These are phyloP conservation scores for Polyploca ridens DNA, from an alignment of 2,888 invertebrate genomes.

Conservation along the genomic window DNA sequence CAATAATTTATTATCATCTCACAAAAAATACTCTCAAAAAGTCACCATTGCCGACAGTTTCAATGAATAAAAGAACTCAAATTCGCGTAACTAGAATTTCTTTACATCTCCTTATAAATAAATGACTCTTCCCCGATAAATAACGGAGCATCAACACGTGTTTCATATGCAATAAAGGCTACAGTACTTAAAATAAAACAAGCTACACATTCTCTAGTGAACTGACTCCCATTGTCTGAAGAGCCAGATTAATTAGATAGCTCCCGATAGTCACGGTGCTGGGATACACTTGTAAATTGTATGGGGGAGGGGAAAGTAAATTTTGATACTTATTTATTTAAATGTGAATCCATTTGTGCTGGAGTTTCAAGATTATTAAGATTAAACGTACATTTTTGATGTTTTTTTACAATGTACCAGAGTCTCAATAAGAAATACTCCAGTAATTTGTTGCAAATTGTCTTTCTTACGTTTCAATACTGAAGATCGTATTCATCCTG, in stretches of 20 bases:
- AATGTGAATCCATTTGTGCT: background rate
- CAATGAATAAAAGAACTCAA: too few species aligned
- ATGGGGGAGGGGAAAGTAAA: conserved; percentile 36
- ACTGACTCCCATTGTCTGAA: conserved; percentile 10
- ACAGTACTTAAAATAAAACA: conserved; percentile 11
- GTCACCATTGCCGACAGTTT: too few species aligned
- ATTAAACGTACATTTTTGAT: background rate
- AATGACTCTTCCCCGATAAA: background rate
- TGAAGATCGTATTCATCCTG: too few species aligned
- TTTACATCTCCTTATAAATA: background rate
- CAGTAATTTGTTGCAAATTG: too few species aligned
- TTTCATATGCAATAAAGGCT: background rate
- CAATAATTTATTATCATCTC: too few species aligned
- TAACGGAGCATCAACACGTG: conserved; percentile 4
- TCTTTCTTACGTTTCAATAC: too few species aligned
- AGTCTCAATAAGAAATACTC: too few species aligned
- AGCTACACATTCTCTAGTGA: conserved; percentile 7
- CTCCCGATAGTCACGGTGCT: conserved; percentile 59
- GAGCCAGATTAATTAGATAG: conserved; percentile 68
- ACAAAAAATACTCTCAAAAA: too few species aligned
- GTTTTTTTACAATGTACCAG: too few species aligned
- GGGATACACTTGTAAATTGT: conserved; percentile 40
- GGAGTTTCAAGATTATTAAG: background rate
- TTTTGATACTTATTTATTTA: conserved; percentile 18
- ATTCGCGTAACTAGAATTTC: background rate